Conservation (phyloP, 1,140 invertebrate species). For the Heliconius congener region DNA sequence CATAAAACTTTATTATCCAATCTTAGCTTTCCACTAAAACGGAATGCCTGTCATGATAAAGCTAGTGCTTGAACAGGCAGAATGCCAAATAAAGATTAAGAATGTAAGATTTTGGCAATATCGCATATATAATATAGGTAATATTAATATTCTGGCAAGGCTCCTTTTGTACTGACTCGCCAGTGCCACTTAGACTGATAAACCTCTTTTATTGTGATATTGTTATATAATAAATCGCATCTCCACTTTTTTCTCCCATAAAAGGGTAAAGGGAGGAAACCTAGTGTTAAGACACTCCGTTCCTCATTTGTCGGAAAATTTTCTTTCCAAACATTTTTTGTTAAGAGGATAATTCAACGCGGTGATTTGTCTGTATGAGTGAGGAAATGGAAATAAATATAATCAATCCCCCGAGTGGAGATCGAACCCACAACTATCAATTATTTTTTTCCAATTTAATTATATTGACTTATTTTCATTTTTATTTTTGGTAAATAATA, state of each 20-base stretch:
- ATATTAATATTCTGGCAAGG: conserved; percentile 12
- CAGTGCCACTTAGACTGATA: not conserved
- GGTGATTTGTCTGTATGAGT: too few relatives aligned
- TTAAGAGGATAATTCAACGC: too few relatives aligned
- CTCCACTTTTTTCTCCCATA: too few relatives aligned
- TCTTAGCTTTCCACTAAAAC: not conserved
- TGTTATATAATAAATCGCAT: too few relatives aligned
- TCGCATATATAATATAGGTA: not conserved
- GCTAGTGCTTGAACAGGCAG: not conserved
- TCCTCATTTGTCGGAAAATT: not conserved
- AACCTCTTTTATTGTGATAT: not conserved
- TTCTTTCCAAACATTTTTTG: not conserved
- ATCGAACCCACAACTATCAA: too few relatives aligned
- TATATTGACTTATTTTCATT: too few relatives aligned
- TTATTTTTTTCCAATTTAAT: too few relatives aligned
- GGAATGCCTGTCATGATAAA: conserved; percentile 2
- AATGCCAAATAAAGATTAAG: not conserved
- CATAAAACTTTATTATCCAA: conserved; percentile 9
- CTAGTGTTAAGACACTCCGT: not conserved
- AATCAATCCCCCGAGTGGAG: too few relatives aligned
- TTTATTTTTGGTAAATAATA: too few relatives aligned
- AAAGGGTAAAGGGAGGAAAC: not conserved
- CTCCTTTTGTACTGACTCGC: not conserved
- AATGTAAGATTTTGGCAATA: not conserved
- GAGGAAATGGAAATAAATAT: too few relatives aligned